Evolutionary conservation across 2,113 vertebrate genomes (phyloP), one percentile per base, ranked within the genome.

Genomic region (Corydoras maculifer): DNA sequence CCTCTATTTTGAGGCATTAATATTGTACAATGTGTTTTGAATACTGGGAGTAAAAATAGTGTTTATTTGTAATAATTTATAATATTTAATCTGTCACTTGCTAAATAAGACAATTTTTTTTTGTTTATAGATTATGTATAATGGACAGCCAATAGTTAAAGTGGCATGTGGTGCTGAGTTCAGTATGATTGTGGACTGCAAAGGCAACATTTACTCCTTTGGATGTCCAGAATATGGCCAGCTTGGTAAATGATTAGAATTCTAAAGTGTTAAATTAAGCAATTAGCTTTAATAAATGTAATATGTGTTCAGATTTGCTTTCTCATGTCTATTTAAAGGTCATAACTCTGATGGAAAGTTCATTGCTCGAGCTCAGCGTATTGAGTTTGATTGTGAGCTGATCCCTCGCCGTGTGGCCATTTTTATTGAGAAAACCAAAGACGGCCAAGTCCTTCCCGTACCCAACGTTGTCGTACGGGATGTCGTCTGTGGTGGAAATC

Each of bases 161-260:
- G 88, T 96, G 83, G 90, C 94, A 0, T 98, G 96, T 5, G 96
- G 96, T 5, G 96, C 96, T 0, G 96, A 98, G 55, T 99, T 99
- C 90, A 97, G 95, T 78, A 98, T 98, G 95, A 91, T 97, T 76
- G 94, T 96, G 87, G 96, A 99, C 84, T 99, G 96, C 84, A 97
- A 99, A 86, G 96, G 96, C 31, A 98, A 98, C 87, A 88, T 99
- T 18, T 98, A 97, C 69, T 98, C 96, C 50, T 98, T 99, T 0
- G 95, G 96, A 59, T 96, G 94, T 80, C 96, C 95, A 0, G 95
- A 99, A 65, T 99, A 98, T 0, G 94, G 96, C 60, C 96, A 99
- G 87, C 87, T 99, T 72, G 94, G 96, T 98, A 93, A 7, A 65
- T 4, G 58, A 31, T 43, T 60, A 12, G 49, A n/a, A 62, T 48